Conservation (phyloP, 23 tunicate genomes). For the Halocynthia roretzi region DNA sequence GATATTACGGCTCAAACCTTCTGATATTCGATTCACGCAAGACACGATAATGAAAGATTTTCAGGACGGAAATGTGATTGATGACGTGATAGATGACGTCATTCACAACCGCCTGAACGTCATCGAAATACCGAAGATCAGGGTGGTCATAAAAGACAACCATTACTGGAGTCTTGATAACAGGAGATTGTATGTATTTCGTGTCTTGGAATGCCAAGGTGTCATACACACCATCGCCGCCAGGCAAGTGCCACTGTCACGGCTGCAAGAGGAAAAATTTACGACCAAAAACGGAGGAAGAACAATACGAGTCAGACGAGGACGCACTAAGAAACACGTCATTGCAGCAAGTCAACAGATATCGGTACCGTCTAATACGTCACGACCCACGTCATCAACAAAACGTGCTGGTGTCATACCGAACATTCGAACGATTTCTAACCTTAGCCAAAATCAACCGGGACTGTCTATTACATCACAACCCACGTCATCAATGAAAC, state of each 20-base stretch:
- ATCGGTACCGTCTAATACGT: no score
- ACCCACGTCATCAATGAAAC: no score
- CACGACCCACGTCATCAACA: no score
- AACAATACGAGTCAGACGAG: slow-evolving; percentile 6
- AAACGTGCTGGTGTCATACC: no score
- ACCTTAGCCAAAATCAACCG: no score
- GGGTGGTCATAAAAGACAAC: slow-evolving; percentile 1
- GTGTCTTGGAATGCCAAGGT: slow-evolving; percentile 6
- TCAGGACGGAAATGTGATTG: slow-evolving; percentile 15
- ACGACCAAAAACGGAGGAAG: slow-evolving; percentile 29
- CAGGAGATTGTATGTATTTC: slow-evolving; percentile 23
- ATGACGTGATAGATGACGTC: not conserved
- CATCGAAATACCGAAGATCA: slow-evolving; percentile 3
- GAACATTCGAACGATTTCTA: no score
- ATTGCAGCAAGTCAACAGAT: no score
- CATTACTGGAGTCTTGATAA: slow-evolving; percentile 22
- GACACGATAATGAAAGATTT: slow-evolving; percentile 20
- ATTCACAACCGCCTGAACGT: not conserved
- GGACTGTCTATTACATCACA: no score
- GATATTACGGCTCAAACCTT: not conserved
- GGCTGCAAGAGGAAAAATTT: slow-evolving; percentile 6
- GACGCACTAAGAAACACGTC: slow-evolving; percentile 7
- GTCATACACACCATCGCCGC: not conserved
- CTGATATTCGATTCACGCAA: slow-evolving; percentile 26
- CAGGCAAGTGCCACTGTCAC: not conserved